Percentiles rank a stretch among this genome's conserved stretches.
These are phyloP conservation scores for Pitta sordida DNA, from an alignment of 2,113 vertebrate species.

Conservation along the genomic window DNA sequence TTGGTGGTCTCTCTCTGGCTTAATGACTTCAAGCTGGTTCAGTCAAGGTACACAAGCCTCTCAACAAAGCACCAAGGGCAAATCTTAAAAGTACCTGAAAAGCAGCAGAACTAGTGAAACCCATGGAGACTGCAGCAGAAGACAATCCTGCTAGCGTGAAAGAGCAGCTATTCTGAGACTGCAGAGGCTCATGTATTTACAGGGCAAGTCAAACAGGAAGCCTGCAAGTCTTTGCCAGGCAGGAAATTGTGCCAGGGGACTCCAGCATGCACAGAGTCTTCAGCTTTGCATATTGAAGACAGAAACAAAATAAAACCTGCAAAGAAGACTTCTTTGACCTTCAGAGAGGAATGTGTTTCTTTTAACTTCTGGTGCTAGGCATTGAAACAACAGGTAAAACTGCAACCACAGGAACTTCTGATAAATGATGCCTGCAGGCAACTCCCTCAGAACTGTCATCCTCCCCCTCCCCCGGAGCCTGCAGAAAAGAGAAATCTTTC, in stretches of 20 bases:
- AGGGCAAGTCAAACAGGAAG: not conserved
- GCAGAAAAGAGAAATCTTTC: not conserved
- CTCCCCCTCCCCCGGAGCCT: not conserved
- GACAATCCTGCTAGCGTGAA: not conserved
- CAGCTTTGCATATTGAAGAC: not conserved
- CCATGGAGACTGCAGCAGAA: not conserved
- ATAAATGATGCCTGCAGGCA: not conserved
- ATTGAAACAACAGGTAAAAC: constrained; percentile 28
- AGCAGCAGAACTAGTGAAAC: not conserved
- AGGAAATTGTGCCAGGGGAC: not conserved
- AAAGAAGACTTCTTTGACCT: not conserved
- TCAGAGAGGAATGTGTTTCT: not conserved
- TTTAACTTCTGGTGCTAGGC: not conserved
- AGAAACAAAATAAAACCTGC: not conserved
- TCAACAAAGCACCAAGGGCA: not conserved
- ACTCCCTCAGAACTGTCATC: constrained; percentile 33
- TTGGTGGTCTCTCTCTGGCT: not conserved
- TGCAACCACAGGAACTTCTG: not conserved
- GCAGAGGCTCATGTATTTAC: not conserved
- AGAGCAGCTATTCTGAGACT: not conserved
- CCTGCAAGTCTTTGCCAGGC: not conserved
- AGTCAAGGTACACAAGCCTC: rapidly evolving
- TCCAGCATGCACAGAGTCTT: not conserved
- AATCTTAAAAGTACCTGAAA: not conserved
- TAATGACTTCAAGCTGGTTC: not conserved